Base-by-base conservation (phyloP, 2,888 invertebrate species). In the Noctua janthe region DNA sequence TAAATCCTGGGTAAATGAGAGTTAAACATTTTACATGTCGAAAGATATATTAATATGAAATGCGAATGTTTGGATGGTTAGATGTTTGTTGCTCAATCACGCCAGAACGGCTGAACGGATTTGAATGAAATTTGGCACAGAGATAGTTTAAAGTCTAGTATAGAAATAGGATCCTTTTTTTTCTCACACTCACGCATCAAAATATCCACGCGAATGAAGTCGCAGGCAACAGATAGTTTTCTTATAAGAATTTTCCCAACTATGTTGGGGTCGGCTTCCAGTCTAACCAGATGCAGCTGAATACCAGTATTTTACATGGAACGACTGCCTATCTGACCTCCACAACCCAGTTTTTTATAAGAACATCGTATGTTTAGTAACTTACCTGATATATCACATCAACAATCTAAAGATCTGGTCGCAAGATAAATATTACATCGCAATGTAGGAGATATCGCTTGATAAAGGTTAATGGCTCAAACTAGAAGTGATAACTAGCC, bases 391-490 rank as follows among this genome's bases (percentile, higher is more conserved):
- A 23, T 56, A 81, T 64, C 23, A 23, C 49, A n/a, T 8, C 10
- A 17, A 7, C 4, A 51, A 80, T 80, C 69, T 70, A 15, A 0
- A 75, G 76, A 81, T 81, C 59, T 76, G 29, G 17, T 29, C 23
- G 1, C 2, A 1, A 70, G 76, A 81, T 74, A 54, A 79, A 29
- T 73, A 15, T 20, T 49, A 49, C 80, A 74, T 69, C 74, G 11
- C 20, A 15, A 59, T 59, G 23, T 73, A 73, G 20, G 11, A 59
- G 20, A 5, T 49, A 70, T 76, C 70, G 39, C 11, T 29, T 17
- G n/a, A 13, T 64, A 70, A 75, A 54, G 43, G 1, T 23, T 29
- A 29, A 13, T 23, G 17, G 49, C 59, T 43, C 0, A 76, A 35
- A 29, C 62, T n/a, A 39, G 10, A 62, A 17, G 54, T 17, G 59